A percentile compares a stretch with the other conserved stretches of the same genome.
Evolutionary conservation across 2,113 vertebrate genomes (phyloP).

Genomic region (Grammomys surdaster): DNA sequence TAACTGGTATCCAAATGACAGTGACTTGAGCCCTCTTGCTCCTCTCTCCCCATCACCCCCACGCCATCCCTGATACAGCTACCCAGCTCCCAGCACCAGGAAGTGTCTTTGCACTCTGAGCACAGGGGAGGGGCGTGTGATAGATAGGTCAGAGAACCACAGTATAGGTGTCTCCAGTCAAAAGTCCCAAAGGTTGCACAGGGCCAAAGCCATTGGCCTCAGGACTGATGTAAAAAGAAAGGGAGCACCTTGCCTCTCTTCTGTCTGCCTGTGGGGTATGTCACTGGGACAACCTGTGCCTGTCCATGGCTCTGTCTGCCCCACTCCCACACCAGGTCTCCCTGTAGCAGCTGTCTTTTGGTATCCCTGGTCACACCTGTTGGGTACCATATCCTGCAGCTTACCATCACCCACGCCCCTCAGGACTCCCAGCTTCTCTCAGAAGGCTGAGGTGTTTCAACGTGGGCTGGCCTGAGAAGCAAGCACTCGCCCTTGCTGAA

Average conservation of each 20-base stretch:
- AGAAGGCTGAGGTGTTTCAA: neutral
- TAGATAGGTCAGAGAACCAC: too few relatives aligned
- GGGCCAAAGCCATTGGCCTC: neutral
- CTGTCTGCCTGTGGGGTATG: rapidly evolving
- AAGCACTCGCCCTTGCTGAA: neutral
- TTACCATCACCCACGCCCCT: rapidly evolving
- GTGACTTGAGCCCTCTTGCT: too few relatives aligned
- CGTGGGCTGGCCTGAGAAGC: neutral
- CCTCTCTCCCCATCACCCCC: rapidly evolving
- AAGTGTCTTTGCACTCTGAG: neutral
- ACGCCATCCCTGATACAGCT: neutral
- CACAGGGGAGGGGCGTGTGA: rapidly evolving
- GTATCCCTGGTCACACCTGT: rapidly evolving
- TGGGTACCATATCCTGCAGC: neutral
- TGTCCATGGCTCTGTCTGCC: rapidly evolving
- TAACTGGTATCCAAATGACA: rapidly evolving
- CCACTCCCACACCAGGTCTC: too few relatives aligned
- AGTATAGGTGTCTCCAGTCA: neutral
- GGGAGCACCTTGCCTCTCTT: rapidly evolving
- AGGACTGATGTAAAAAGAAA: rapidly evolving
- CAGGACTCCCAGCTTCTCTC: neutral
- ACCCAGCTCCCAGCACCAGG: neutral
- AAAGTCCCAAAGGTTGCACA: too few relatives aligned
- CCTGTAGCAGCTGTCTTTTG: rapidly evolving
- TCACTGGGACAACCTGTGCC: rapidly evolving